Conservation (phyloP, 2,888 invertebrate species). For the Pristionchus mayeri region DNA sequence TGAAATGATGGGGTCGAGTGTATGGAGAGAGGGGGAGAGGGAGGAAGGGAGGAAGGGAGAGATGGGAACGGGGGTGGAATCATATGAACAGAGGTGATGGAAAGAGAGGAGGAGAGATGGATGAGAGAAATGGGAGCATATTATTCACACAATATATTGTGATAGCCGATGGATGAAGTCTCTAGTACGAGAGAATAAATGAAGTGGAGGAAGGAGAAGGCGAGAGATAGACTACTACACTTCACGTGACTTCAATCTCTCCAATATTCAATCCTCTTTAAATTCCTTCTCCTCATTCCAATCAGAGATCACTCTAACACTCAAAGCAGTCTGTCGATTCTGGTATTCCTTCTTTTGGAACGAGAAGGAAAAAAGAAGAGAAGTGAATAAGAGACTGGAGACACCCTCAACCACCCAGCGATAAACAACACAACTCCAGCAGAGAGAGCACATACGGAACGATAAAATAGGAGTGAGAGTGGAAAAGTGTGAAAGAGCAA, state of each 20-base stretch:
- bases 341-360: neutral
- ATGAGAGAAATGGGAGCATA: neutral
- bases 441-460: neutral
- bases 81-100: slow-evolving; percentile 24
- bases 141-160: slow-evolving; percentile 5
- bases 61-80: slow-evolving; percentile 20
- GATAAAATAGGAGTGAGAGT: neutral
- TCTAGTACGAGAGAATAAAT: neutral
- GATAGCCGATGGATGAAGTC: neutral
- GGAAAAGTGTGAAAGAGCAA: slow-evolving; percentile 15
- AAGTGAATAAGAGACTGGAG: slow-evolving; percentile 9
- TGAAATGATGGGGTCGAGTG: slow-evolving; percentile 34
- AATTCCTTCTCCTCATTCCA: neutral
- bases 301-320: slow-evolving; percentile 5
- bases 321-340: neutral
- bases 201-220: neutral
- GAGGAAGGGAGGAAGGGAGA: neutral
- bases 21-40: neutral
- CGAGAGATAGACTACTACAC: neutral
- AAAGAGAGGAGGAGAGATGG: neutral
- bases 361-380: slow-evolving; percentile 10
- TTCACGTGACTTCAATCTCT: slow-evolving; percentile 19
- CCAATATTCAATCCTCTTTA: neutral
- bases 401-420: neutral
- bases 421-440: neutral